A percentile compares a stretch with the other conserved stretches of the same genome.
Evolutionary conservation across 2,888 invertebrate genomes (phyloP).

Genomic region (Ichneumon xanthorius): DNA sequence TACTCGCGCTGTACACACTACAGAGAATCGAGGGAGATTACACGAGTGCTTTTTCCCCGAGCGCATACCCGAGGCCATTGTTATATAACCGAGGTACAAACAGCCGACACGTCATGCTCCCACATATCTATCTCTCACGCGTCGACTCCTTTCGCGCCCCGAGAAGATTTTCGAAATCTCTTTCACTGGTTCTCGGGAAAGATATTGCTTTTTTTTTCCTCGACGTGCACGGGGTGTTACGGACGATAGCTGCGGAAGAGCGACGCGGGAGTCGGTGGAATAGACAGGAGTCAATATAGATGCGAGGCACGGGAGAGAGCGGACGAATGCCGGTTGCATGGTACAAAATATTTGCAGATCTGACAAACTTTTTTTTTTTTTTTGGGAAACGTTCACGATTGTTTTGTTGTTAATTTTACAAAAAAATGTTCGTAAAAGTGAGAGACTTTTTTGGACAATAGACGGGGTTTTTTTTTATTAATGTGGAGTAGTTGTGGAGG

Average conservation of each 20-base stretch:
- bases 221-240: neutral
- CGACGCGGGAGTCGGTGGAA: too few species aligned
- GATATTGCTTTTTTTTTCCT: neutral
- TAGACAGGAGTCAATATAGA: too few species aligned
- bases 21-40: neutral
- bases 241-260: neutral
- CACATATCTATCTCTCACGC: neutral
- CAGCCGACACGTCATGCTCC: neutral
- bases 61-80: neutral
- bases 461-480: too few species aligned
- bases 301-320: too few species aligned
- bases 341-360: too few species aligned
- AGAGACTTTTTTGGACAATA: too few species aligned
- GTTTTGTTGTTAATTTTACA: too few species aligned
- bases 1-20: neutral
- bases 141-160: neutral
- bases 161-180: neutral
- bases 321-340: too few species aligned
- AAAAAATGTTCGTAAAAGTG: too few species aligned
- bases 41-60: constrained; percentile 4
- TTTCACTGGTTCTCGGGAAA: neutral
- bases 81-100: neutral
- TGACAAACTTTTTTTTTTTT: too few species aligned
- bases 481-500: too few species aligned
- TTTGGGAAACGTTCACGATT: too few species aligned